phyloP scores from a whole-genome alignment of 2,113 vertebrate species.

The Leucoraja erinaceus region DNA sequence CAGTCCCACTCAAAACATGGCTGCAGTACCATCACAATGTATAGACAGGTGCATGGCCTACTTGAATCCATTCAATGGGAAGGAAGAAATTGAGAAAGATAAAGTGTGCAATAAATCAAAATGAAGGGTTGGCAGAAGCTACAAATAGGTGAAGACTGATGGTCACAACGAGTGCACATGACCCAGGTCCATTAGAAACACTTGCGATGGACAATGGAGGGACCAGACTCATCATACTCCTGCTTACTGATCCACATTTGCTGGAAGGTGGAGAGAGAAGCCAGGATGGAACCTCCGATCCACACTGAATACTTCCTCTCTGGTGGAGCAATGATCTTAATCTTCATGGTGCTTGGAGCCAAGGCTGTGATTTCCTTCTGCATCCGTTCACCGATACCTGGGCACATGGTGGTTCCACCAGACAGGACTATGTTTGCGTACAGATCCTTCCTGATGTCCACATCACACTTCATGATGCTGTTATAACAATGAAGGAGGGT shows the following conservation, averaged over 20 bases:
- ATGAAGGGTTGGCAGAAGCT: too few species aligned
- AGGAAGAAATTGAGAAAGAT: not conserved
- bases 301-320: constrained; percentile 32
- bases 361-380: constrained; percentile 34
- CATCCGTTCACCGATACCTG: constrained; percentile 23
- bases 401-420: constrained; percentile 21
- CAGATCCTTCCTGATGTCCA: constrained; percentile 27
- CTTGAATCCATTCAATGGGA: not conserved
- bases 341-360: constrained; percentile 33
- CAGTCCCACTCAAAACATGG: too few species aligned
- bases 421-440: constrained; percentile 10
- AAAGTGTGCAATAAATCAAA: too few species aligned
- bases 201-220: constrained; percentile 30
- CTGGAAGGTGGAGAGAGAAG: constrained; percentile 33
- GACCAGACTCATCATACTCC: constrained; percentile 18
- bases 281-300: constrained; percentile 24
- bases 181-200: not conserved
- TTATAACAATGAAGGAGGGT: constrained; percentile 54
- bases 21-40: too few species aligned
- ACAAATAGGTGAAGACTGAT: too few species aligned
- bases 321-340: constrained; percentile 9
- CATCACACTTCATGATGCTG: constrained; percentile 27
- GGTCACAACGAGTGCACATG: too few species aligned
- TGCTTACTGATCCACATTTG: constrained; percentile 36
- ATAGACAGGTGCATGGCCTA: too few species aligned